A percentile compares a stretch with the other conserved stretches of the same genome.
Conservation (phyloP, 2,797 vertebrate genomes). For the Tapirus indicus region DNA sequence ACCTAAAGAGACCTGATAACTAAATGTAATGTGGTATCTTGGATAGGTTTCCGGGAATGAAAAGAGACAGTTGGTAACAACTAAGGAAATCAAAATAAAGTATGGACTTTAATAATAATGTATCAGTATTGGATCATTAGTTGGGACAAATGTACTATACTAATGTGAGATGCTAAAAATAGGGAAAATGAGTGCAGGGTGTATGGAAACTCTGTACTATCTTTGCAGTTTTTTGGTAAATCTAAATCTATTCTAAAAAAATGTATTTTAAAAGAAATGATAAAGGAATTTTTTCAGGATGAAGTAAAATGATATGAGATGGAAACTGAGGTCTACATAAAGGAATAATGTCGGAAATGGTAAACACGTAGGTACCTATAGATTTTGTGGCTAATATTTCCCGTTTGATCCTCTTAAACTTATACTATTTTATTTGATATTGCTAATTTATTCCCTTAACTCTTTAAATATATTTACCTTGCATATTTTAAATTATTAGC, state of each 20-base stretch:
- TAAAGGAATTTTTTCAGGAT: background rate
- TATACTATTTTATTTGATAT: background rate
- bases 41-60: background rate
- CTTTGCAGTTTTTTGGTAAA: conserved; percentile 4
- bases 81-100: background rate
- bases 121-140: background rate
- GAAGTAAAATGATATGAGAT: background rate
- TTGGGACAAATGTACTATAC: background rate
- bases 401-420: background rate
- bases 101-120: background rate
- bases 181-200: background rate
- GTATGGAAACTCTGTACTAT: background rate
- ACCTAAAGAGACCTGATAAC: background rate
- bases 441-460: background rate
- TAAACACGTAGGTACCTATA: background rate
- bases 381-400: conserved; percentile 16
- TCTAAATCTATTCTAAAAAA: background rate
- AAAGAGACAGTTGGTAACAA: background rate
- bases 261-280: background rate
- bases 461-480: background rate
- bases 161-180: background rate
- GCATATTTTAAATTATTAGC: conserved; percentile 20
- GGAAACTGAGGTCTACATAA: background rate
- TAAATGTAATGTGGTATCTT: background rate
- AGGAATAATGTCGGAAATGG: background rate